Evolutionary conservation across 2,888 invertebrate genomes (phyloP).

Genomic region (Thera britannica): DNA sequence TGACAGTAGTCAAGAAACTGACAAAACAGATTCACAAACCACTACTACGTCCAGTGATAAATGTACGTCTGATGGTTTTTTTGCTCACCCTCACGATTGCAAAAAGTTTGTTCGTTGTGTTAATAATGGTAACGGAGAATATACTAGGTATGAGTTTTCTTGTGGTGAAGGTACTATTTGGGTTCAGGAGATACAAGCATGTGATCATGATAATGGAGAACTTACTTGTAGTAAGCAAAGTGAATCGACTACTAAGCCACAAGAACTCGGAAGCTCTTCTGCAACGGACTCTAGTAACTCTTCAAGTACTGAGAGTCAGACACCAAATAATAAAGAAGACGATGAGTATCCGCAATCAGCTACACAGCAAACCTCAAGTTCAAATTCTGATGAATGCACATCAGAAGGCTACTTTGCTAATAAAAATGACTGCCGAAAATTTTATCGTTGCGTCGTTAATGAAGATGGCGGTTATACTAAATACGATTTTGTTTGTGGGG

Average conservation of each 20-base stretch:
- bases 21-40: slow-evolving; percentile 35
- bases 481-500: slow-evolving; percentile 83
- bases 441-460: slow-evolving; percentile 79
- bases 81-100: slow-evolving; percentile 87
- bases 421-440: slow-evolving; percentile 76
- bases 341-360: slow-evolving; percentile 40
- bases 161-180: slow-evolving; percentile 89
- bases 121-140: slow-evolving; percentile 72
- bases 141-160: slow-evolving; percentile 84
- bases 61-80: slow-evolving; percentile 88
- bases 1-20: slow-evolving; percentile 27
- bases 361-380: slow-evolving; percentile 41
- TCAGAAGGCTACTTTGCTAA: slow-evolving; percentile 78
- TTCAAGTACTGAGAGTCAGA: slow-evolving; percentile 42
- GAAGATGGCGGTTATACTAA: slow-evolving; percentile 75
- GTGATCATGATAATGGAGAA: slow-evolving; percentile 64
- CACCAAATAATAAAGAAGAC: slow-evolving; percentile 48
- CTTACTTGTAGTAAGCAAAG: slow-evolving; percentile 53
- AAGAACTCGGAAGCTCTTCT: slow-evolving; percentile 37
- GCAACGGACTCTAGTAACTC: slow-evolving; percentile 28
- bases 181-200: slow-evolving; percentile 87
- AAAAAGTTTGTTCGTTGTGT: slow-evolving; percentile 91
- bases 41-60: slow-evolving; percentile 37
- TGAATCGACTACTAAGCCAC: slow-evolving; percentile 42
- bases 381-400: slow-evolving; percentile 55